Percentiles rank a stretch among this genome's conserved stretches.
These are phyloP conservation scores for Eudyptes chrysolophus DNA, from an alignment of 2,113 vertebrate genomes.

Conservation along the genomic window DNA sequence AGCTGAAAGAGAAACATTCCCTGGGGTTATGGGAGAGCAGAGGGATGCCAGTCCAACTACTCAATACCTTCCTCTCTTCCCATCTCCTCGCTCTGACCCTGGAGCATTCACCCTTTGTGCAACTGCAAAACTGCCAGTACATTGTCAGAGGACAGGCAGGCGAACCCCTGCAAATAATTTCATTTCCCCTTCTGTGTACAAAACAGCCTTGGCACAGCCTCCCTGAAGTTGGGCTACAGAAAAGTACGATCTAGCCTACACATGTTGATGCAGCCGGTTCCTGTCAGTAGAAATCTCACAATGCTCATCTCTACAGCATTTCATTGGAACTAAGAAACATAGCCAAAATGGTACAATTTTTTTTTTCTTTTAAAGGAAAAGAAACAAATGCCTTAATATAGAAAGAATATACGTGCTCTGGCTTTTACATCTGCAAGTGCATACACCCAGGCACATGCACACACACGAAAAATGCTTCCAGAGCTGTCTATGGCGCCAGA, in stretches of 20 bases:
- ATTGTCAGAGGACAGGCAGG: neutral
- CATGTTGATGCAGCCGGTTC: neutral
- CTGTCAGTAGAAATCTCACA: neutral
- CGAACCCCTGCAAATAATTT: neutral
- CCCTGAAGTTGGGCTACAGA: neutral
- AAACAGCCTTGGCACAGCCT: neutral
- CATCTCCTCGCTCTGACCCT: neutral
- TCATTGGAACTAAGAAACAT: neutral
- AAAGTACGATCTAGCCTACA: neutral
- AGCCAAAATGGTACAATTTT: rapidly evolving
- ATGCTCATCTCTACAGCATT: neutral
- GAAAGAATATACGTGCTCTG: neutral
- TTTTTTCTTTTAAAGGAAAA: neutral
- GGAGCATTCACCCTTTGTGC: neutral
- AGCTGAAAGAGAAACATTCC: neutral
- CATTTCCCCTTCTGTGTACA: neutral
- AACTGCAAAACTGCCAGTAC: neutral
- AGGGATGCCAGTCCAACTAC: neutral
- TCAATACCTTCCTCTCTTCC: neutral
- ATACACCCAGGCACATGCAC: neutral
- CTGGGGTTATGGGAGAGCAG: neutral
- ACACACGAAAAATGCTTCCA: neutral
- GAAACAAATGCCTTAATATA: neutral
- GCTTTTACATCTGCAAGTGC: neutral
- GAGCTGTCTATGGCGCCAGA: neutral